Base-by-base conservation (phyloP, 2,888 invertebrate genomes). In the Ametastegia equiseti region DNA sequence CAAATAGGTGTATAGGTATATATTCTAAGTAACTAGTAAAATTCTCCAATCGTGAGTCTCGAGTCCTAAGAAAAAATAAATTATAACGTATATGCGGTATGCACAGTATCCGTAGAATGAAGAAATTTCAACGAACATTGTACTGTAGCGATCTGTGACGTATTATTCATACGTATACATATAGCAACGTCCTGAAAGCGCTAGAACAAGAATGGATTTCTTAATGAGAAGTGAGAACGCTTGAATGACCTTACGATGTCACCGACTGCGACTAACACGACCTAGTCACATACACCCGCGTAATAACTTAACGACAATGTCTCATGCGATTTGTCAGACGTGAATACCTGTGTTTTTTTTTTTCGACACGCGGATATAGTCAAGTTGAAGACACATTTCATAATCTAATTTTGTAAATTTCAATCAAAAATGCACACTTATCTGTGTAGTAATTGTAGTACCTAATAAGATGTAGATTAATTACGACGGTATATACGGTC, bases 231-330 rank as follows among this genome's bases (percentile, higher is more conserved):
- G 47, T 71, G 45, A 47, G 65, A 67, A 67, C 9, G 9, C 11
- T n/a, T 39, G 71, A 45, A 71, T 47, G 71, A 71, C 71, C 71
- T 71, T 47, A 71, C 71, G 45, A 71, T 45, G 71, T 71, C 71
- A 71, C 71, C 71, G 65, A 67, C 65, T 67, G 65, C 65, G 39
- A 67, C 13, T 15, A 54, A 42, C 42, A 42, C 27, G 15, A 71
- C 71, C 23, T n/a, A 71, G 71, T 71, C 71, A 71, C 47, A 71
- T 71, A 47, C 30, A 60, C n/a, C n/a, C n/a, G n/a, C n/a, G n/a
- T 60, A 60, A 60, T 27, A 19, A 47, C 45, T 30, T 71, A 71
- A 71, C 45, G 71, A 71, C 71, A 71, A 71, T 71, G n/a, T 71
- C 23, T 71, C 27, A 19, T 71, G 45, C 15, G 2, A 33, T 54